Evolutionary conservation across 1,140 invertebrate species (phyloP).

Genomic region (Ceratina australensis): DNA sequence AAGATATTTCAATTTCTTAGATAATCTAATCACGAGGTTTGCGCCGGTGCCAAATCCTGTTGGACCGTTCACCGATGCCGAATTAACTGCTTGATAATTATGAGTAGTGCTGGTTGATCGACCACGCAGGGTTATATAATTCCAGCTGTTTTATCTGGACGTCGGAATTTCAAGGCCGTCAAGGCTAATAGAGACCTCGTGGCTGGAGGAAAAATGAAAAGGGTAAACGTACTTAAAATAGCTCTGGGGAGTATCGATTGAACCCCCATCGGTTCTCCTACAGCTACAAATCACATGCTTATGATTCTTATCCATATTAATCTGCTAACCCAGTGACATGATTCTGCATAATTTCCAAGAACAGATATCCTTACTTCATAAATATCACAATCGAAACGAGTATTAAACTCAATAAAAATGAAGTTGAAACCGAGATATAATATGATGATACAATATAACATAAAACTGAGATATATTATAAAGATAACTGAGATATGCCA

Average conservation of each 20-base stretch:
- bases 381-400: too few species aligned
- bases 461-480: too few species aligned
- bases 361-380: neutral
- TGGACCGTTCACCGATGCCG: too few species aligned
- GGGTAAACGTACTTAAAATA: conserved; percentile 9
- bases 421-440: too few species aligned
- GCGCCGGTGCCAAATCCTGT: too few species aligned
- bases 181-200: neutral
- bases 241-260: neutral
- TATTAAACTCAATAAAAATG: too few species aligned
- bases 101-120: too few species aligned
- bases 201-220: neutral
- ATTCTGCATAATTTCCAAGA: neutral
- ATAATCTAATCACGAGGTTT: too few species aligned
- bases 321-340: neutral
- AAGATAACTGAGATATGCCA: too few species aligned
- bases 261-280: conserved; percentile 8
- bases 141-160: neutral
- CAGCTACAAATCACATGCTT: conserved; percentile 19
- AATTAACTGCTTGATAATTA: too few species aligned
- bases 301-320: neutral
- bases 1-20: too few species aligned
- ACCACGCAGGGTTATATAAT: neutral
- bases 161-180: neutral
- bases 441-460: too few species aligned